Evolutionary conservation across 2,888 invertebrate genomes (phyloP), one percentile per base, ranked within the genome.

Genomic region (Scaptomyza cyrtandrae): DNA sequence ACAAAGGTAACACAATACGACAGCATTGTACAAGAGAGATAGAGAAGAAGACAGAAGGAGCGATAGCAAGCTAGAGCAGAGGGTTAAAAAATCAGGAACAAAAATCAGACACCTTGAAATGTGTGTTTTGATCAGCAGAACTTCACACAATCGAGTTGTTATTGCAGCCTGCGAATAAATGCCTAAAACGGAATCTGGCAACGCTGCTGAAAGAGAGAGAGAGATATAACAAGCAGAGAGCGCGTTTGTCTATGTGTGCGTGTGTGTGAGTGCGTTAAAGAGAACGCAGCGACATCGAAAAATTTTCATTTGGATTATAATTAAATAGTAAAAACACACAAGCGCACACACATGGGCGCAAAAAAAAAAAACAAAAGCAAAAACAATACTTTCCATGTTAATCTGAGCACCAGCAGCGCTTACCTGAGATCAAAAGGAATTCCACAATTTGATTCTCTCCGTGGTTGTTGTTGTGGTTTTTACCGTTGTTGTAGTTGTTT

Each of bases 261-360:
- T 19, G 65, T 19, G 29, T 19, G 45, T 19, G 49, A 43, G 41
- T 14, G 41, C 9, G 3, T 19, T 19, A 11, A 41, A 24, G 35
- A 67, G 71, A 58, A 64, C 46, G 39, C 35, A 56, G 19, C 46
- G 48, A 53, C 24, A 57, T 62, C 55, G 46, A 50, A 50, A 73
- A 70, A 58, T 75, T 76, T 76, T 67, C 56, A 50, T 55, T 48
- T 61, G 50, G 58, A 37, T 70, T 81, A 66, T 54, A 63, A 76
- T 66, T 70, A 76, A 52, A 39, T 29, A 52, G 14, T 5, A 39
- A 27, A 50, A 37, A 39, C 24, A 52, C 37, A 24, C 7, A 14
- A n/a, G n/a, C 16, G 29, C 48, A 33, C 37, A 24, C 24, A 24
- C 24, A 24, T 24, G 24, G 24, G 24, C 24, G 24, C 24, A 3